Evolutionary conservation across 2,888 invertebrate genomes (phyloP), one percentile per base, ranked within the genome.

Genomic region (Watsonalla cultraria): DNA sequence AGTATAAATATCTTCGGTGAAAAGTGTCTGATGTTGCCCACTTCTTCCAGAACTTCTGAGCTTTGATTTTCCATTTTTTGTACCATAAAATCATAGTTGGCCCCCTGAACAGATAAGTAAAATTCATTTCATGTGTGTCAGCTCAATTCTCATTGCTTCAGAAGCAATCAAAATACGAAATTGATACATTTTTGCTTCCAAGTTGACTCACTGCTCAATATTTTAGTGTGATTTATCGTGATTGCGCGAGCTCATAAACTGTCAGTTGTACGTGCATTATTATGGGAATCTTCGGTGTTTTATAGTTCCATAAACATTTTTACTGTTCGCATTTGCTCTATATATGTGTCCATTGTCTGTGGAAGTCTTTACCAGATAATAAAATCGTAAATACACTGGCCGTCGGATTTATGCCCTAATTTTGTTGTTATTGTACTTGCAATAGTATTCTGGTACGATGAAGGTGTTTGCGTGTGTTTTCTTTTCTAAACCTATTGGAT

Each of bases 281-380:
- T 77, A 77, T 77, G 76, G 68, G 76, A 80, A 79, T 78, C 68
- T 66, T 70, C 72, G 61, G 66, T 72, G 72, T 76, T 84, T 84
- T 83, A 83, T 78, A 70, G 70, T 75, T 67, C 76, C 71, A 76
- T 82, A 82, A 83, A 80, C 61, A 78, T 76, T 78, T 49, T 81
- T 76, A 78, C 54, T 75, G 70, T 73, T 62, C 72, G 69, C 64
- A 67, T 74, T 67, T 60, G 67, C 65, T 60, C 60, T 65, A 65
- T 61, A 49, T 49, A 37, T 49, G 49, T 37, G 49, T 37, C 37
- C 49, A 49, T 49, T 49, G 49, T 63, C 65, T 65, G 57, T 54
- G 56, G 59, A 48, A 59, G 45, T 58, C 58, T 54, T 42, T 58
- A 55, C 58, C 55, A 56, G 54, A 46, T 59, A 57, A 61, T 60